Conservation (phyloP, 30 jellyfish, hydroid and myxozoan species). For the Sanderia malayensis region DNA sequence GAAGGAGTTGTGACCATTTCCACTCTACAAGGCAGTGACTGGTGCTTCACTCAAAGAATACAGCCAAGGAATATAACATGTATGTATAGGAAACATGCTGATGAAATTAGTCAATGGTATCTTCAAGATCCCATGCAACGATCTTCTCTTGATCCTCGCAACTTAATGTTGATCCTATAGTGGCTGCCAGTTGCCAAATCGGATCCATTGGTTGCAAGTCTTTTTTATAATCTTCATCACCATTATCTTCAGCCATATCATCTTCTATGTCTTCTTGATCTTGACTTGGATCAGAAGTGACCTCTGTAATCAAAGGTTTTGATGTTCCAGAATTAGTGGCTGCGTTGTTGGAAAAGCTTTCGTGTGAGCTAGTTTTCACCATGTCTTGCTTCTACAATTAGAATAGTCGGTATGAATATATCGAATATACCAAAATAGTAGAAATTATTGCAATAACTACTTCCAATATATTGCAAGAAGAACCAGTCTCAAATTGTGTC, state of each 20-base stretch:
- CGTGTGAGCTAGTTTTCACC: not conserved
- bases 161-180: slow-evolving; percentile 54
- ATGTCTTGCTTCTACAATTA: not conserved
- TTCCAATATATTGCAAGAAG: too few relatives aligned
- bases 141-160: not conserved
- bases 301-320: too few relatives aligned
- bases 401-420: not conserved
- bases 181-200: slow-evolving; percentile 54
- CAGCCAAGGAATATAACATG: too few relatives aligned
- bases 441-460: too few relatives aligned
- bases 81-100: too few relatives aligned
- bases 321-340: not conserved
- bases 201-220: slow-evolving; percentile 39
- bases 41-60: not conserved
- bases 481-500: too few relatives aligned
- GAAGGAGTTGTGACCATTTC: too few relatives aligned
- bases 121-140: not conserved
- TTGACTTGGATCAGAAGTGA: too few relatives aligned
- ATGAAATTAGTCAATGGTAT: not conserved
- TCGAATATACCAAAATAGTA: too few relatives aligned
- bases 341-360: not conserved
- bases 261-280: too few relatives aligned
- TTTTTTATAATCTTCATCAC: not conserved
- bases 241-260: slow-evolving; percentile 32
- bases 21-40: too few relatives aligned